Evolutionary conservation across 1,140 invertebrate genomes (phyloP).

Genomic region (Muscidifurax raptorellus): DNA sequence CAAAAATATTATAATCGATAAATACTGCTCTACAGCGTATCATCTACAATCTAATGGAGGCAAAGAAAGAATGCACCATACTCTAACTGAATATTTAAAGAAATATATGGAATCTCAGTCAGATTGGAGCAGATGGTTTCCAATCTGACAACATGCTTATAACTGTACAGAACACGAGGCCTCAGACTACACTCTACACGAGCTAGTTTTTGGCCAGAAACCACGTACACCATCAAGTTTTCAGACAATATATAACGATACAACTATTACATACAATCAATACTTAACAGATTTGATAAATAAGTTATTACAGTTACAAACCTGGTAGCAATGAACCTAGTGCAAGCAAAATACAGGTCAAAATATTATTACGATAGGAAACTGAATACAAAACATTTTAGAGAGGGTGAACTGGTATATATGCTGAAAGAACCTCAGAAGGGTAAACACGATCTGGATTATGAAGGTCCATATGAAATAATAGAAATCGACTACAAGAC

Average conservation of each 20-base stretch:
- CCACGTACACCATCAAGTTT: not conserved
- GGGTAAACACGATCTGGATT: too few species aligned
- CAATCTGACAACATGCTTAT: not conserved
- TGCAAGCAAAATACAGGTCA: not conserved
- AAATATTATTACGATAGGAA: constrained; percentile 43
- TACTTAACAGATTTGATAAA: not conserved
- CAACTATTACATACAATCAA: not conserved
- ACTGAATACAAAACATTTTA: not conserved
- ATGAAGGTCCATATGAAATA: too few species aligned
- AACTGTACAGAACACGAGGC: not conserved
- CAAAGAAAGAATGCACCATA: too few species aligned
- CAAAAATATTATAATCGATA: too few species aligned
- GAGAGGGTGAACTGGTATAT: too few species aligned
- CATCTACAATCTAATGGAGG: too few species aligned
- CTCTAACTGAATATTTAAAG: too few species aligned
- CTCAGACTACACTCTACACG: not conserved
- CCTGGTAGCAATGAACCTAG: constrained; percentile 2
- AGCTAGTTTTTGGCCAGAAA: not conserved
- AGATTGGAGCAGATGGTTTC: not conserved
- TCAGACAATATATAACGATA: too few species aligned
- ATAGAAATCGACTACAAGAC: too few species aligned
- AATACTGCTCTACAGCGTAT: too few species aligned
- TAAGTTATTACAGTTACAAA: not conserved
- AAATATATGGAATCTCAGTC: too few species aligned
- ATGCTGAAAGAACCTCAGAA: too few species aligned